A percentile compares a stretch with the other conserved stretches of the same genome.
Evolutionary conservation across 2,113 vertebrate species (phyloP).

Genomic region (Zosterops lateralis): DNA sequence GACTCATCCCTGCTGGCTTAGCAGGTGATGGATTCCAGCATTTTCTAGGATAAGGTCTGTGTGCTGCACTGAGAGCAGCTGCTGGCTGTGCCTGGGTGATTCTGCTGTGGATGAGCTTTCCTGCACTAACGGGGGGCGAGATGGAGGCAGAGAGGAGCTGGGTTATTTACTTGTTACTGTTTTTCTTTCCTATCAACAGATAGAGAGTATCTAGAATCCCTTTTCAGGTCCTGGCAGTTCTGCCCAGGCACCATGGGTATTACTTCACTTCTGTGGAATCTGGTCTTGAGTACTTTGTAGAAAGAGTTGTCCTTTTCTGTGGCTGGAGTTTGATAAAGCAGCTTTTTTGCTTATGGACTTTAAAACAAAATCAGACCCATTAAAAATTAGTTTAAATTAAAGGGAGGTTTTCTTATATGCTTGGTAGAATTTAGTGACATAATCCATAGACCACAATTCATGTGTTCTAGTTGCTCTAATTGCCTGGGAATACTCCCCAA

Average conservation of each 20-base stretch:
- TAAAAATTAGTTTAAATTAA: background rate
- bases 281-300: background rate
- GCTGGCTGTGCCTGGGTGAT: background rate
- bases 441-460: background rate
- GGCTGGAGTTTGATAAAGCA: background rate
- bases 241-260: background rate
- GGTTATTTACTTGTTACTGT: background rate
- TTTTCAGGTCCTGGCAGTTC: background rate
- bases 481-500: background rate
- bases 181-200: background rate
- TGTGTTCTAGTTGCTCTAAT: background rate
- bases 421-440: background rate
- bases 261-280: background rate
- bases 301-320: background rate
- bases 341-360: background rate
- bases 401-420: background rate
- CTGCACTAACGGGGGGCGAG: background rate
- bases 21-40: background rate
- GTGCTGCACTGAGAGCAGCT: background rate
- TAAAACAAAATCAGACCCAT: background rate
- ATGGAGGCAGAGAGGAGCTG: background rate
- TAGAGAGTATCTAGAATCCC: background rate
- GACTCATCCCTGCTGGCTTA: background rate
- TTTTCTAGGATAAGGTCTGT: background rate
- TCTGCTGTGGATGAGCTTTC: background rate